Evolutionary conservation across 2,888 invertebrate genomes (phyloP).

Genomic region (Leucophenga maculata): DNA sequence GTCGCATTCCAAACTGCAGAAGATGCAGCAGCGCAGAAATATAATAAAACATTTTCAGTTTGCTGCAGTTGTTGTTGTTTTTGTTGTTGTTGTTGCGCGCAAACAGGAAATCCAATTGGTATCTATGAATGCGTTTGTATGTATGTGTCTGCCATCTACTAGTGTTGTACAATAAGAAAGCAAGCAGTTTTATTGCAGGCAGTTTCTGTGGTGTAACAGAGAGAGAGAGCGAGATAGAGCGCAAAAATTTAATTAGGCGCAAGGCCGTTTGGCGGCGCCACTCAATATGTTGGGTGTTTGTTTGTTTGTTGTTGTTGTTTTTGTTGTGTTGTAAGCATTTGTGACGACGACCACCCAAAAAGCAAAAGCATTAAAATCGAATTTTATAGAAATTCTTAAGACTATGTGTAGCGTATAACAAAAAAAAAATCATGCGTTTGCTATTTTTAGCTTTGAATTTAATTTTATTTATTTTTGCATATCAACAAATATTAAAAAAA

Average conservation of each 20-base stretch:
- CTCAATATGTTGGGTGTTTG: conserved; percentile 38
- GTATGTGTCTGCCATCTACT: background rate
- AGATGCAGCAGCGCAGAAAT: background rate
- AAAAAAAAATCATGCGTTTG: conserved; percentile 4
- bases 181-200: background rate
- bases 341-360: no score
- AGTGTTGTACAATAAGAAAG: conserved; percentile 3
- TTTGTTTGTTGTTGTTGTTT: background rate
- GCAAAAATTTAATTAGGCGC: conserved; percentile 50
- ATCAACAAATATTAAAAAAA: conserved; percentile 5
- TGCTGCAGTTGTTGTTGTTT: background rate
- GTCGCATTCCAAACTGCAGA: conserved; percentile 44
- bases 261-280: conserved; percentile 51
- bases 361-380: background rate
- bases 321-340: conserved; percentile 20
- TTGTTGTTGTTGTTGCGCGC: background rate
- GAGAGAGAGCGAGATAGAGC: conserved; percentile 31
- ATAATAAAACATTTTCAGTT: conserved; percentile 8
- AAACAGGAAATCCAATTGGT: conserved; percentile 16
- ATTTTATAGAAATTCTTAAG: no score
- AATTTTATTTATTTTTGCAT: background rate
- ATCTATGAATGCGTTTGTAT: background rate
- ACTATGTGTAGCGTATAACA: no score
- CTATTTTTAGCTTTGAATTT: conserved; percentile 2
- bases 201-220: background rate